Percentiles rank a stretch among this genome's conserved stretches.
Evolutionary conservation across 2,797 vertebrate genomes (phyloP).

Genomic region (Ctenosaura bakeri): DNA sequence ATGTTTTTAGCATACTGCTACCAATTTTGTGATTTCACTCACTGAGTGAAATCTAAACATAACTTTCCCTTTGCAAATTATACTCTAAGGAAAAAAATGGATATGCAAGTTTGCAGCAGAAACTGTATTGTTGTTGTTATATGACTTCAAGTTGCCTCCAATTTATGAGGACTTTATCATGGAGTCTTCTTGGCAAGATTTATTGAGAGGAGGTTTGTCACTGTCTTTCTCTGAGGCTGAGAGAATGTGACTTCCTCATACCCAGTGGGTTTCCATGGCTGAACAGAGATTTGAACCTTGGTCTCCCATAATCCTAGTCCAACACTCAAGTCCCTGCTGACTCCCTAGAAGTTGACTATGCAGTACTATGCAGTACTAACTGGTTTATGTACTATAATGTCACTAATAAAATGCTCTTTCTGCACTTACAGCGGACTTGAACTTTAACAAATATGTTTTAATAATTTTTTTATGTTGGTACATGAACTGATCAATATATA

Average conservation of each 20-base stretch:
- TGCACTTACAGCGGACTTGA: not conserved
- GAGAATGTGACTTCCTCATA: too few species aligned
- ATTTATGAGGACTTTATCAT: too few species aligned
- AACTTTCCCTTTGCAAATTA: not conserved
- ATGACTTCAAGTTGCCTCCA: too few species aligned
- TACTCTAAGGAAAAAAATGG: not conserved
- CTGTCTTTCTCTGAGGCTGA: too few species aligned
- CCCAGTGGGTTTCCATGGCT: too few species aligned
- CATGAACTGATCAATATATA: not conserved
- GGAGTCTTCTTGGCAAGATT: too few species aligned
- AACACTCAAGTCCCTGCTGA: too few species aligned
- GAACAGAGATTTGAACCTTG: too few species aligned
- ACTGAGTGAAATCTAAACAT: not conserved
- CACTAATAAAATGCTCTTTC: not conserved
- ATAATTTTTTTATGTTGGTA: not conserved
- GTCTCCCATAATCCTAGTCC: too few species aligned
- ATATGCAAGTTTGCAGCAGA: not conserved
- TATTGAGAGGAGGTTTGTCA: too few species aligned
- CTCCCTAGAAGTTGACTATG: not conserved
- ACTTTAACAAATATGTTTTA: not conserved
- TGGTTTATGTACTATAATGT: not conserved
- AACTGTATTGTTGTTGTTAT: not conserved
- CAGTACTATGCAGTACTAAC: not conserved
- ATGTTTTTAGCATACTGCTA: not conserved
- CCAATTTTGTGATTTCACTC: not conserved